phyloP scores from a whole-genome alignment of 2,797 vertebrate species.

The Gadopsis marmoratus region DNA sequence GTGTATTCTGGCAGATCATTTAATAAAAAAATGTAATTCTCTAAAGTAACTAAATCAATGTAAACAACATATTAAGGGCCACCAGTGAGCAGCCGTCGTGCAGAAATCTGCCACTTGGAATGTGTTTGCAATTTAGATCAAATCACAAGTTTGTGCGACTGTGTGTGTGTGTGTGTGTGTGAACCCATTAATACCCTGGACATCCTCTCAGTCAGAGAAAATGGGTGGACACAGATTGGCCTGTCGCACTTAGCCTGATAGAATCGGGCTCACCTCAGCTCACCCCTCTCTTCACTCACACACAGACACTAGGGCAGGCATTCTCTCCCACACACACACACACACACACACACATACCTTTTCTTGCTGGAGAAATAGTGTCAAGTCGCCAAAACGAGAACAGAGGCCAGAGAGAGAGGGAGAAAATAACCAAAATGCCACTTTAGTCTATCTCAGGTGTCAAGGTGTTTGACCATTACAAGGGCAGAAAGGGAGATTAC shows the following conservation, averaged over 20 bases:
- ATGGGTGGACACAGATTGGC: conserved; percentile 72
- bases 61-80: conserved; percentile 16
- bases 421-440: conserved; percentile 57
- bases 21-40: neutral
- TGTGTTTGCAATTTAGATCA: conserved; percentile 16
- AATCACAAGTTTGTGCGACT: neutral
- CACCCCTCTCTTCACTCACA: conserved; percentile 47
- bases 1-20: conserved; percentile 5
- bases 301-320: conserved; percentile 5
- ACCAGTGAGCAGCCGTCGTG: neutral
- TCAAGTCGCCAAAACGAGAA: conserved; percentile 59
- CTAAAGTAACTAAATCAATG: neutral
- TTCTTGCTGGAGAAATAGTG: conserved; percentile 46
- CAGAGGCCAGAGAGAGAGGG: neutral
- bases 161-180: neutral
- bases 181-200: conserved; percentile 66
- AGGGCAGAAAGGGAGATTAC: conserved; percentile 53
- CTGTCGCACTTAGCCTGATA: conserved; percentile 77
- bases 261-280: conserved; percentile 58
- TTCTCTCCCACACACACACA: conserved; percentile 23
- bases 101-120: conserved; percentile 4
- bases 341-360: conserved; percentile 7
- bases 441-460: conserved; percentile 56
- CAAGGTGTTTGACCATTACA: conserved; percentile 41
- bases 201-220: conserved; percentile 71